Conservation (phyloP, 92 coral and sea anemone species). For the Plumapathes pennacea region DNA sequence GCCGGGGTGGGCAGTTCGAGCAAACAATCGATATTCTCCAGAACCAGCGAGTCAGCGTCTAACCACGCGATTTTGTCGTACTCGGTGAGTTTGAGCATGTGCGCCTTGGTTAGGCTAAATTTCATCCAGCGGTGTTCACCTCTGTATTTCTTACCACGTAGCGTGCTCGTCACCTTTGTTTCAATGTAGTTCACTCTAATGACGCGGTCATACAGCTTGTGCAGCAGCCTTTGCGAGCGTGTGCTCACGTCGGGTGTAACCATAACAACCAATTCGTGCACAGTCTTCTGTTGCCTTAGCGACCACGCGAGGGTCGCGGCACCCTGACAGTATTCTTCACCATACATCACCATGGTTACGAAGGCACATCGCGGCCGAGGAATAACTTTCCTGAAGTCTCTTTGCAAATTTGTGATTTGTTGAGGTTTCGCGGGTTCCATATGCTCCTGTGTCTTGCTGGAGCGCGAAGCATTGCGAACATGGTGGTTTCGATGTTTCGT, state of each 20-base stretch:
- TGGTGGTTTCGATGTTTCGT: no score
- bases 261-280: conserved; percentile 85
- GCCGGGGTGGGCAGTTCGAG: conserved; percentile 74
- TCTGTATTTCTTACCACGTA: conserved; percentile 74
- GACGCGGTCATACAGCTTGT: conserved; percentile 78
- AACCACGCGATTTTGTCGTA: conserved; percentile 75
- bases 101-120: conserved; percentile 75
- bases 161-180: conserved; percentile 51
- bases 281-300: conserved; percentile 71
- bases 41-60: conserved; percentile 79
- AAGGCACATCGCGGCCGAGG: conserved; percentile 83
- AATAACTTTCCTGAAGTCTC: conserved; percentile 46
- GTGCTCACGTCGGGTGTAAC: conserved; percentile 83
- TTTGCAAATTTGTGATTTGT: conserved; percentile 39
- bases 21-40: conserved; percentile 58
- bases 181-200: conserved; percentile 61
- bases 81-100: conserved; percentile 73
- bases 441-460: background rate
- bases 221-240: conserved; percentile 54
- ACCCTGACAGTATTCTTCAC: conserved; percentile 73
- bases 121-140: conserved; percentile 71
- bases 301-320: conserved; percentile 89
- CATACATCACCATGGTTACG: conserved; percentile 86
- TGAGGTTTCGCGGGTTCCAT: conserved; percentile 23
- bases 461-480: no score